A percentile compares a stretch with the other conserved stretches of the same genome.
These are phyloP conservation scores for Imbricaverruca yamaguchii DNA, from an alignment of 2,888 invertebrate species.

Conservation along the genomic window DNA sequence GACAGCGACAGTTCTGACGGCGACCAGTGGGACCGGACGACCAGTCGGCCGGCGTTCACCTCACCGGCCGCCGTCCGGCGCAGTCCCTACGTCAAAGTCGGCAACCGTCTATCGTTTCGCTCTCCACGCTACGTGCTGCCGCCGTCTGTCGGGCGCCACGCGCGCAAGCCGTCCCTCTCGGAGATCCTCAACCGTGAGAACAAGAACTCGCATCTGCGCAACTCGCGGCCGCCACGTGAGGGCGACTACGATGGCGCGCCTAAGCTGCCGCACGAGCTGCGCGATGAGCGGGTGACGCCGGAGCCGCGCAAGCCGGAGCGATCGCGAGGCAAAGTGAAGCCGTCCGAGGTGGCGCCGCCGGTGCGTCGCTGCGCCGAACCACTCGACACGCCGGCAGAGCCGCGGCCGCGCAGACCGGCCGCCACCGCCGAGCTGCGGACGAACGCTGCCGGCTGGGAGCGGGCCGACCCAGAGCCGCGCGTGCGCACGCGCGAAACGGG, in stretches of 20 bases:
- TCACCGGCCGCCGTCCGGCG: neutral
- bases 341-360: neutral
- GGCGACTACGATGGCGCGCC: neutral
- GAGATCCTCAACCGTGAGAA: conserved; percentile 9
- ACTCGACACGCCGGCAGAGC: neutral
- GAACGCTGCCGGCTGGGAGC: neutral
- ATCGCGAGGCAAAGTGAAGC: neutral
- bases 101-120: neutral
- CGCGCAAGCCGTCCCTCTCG: conserved; percentile 5
- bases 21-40: neutral
- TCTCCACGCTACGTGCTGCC: neutral
- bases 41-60: neutral
- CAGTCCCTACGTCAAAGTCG: neutral
- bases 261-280: neutral
- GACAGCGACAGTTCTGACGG: neutral
- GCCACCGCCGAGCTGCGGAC: neutral
- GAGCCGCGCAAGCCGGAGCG: neutral
- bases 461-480: neutral
- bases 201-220: conserved; percentile 13
- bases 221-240: neutral
- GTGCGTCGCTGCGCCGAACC: neutral
- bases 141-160: neutral
- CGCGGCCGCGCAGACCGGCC: neutral
- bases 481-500: neutral
- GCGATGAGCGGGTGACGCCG: neutral